Evolutionary conservation across 92 coral and sea anemone species (phyloP).

Genomic region (Phymanthus crucifer): DNA sequence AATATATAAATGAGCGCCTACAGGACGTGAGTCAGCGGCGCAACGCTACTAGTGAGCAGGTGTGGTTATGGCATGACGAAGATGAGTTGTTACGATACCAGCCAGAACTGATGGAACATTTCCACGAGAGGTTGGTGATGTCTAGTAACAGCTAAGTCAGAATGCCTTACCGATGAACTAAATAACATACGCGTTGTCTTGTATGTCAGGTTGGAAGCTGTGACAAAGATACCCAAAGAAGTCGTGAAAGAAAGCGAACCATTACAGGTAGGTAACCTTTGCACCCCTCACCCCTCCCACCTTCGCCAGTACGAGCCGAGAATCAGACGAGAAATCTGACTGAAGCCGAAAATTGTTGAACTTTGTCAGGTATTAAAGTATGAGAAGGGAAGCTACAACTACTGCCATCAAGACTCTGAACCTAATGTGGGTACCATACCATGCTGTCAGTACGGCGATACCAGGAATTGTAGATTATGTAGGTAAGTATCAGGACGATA

Average conservation of each 20-base stretch:
- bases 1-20: conserved; percentile 55
- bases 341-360: conserved; percentile 29
- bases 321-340: conserved; percentile 28
- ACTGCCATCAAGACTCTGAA: conserved; percentile 84
- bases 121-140: conserved; percentile 66
- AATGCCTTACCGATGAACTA: background rate
- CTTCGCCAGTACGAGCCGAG: no score
- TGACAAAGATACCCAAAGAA: conserved; percentile 77
- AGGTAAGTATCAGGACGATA: no score
- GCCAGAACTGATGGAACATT: conserved; percentile 65
- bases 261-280: conserved; percentile 42
- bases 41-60: conserved; percentile 55
- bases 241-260: conserved; percentile 85
- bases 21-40: conserved; percentile 50
- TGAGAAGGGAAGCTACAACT: conserved; percentile 67
- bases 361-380: conserved; percentile 49
- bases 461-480: conserved; percentile 69
- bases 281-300: no score
- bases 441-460: conserved; percentile 85
- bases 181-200: background rate
- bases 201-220: conserved; percentile 58
- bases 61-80: conserved; percentile 90
- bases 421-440: conserved; percentile 68
- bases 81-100: conserved; percentile 80
- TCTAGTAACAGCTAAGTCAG: background rate